A percentile compares a stretch with the other conserved stretches of the same genome.
phyloP scores from a whole-genome alignment of 2,797 vertebrate genomes.

The Rhinogobio ventralis region DNA sequence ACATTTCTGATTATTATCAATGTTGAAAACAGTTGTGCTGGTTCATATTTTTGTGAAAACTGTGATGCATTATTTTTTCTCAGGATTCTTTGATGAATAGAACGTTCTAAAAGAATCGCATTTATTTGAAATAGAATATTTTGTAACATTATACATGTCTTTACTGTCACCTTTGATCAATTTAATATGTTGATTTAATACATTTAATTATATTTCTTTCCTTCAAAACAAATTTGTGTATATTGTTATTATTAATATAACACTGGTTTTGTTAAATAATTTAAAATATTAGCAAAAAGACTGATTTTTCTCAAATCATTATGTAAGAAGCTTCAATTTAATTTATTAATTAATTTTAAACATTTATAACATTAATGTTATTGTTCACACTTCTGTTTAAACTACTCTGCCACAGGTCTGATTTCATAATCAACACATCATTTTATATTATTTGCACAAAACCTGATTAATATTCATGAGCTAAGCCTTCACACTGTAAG shows the following conservation, averaged over 20 bases:
- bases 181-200: no score
- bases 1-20: no score
- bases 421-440: background rate
- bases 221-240: no score
- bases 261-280: background rate
- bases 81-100: no score
- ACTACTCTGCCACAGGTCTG: background rate
- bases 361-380: background rate
- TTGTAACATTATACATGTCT: no score
- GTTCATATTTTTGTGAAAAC: background rate
- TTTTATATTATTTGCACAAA: background rate
- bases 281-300: background rate
- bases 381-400: background rate
- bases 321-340: slow-evolving; percentile 12
- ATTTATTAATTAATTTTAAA: background rate
- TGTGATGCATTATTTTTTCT: background rate
- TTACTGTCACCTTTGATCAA: no score
- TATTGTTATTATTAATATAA: background rate
- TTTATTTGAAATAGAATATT: no score
- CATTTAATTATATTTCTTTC: no score
- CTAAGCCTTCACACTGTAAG: background rate
- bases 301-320: background rate
- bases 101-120: no score
- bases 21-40: no score
- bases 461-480: background rate